Evolutionary conservation across 2,888 invertebrate species (phyloP).

Genomic region (Apodemia mormo): DNA sequence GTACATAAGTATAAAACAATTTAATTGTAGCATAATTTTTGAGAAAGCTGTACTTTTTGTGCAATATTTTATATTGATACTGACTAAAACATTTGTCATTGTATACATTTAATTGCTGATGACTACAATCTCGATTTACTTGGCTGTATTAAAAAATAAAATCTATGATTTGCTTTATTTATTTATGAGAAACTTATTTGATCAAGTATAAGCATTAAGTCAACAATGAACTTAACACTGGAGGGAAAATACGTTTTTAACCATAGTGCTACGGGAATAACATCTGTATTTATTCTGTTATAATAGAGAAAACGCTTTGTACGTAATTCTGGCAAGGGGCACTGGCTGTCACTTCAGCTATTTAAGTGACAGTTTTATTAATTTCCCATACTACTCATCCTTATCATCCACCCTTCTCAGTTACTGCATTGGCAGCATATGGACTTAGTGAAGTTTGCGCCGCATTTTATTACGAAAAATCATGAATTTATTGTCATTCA

Average conservation of each 20-base stretch:
- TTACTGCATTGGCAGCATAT: conserved; percentile 67
- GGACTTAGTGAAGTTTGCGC: conserved; percentile 56
- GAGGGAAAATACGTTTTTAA: conserved; percentile 50
- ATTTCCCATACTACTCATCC: conserved; percentile 83
- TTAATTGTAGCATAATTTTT: too few species aligned
- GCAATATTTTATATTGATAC: too few species aligned
- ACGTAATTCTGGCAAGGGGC: conserved; percentile 54
- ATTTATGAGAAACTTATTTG: conserved; percentile 64
- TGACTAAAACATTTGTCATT: too few species aligned
- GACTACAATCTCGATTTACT: neutral
- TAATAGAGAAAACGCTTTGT: conserved; percentile 48
- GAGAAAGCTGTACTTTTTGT: too few species aligned
- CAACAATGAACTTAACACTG: conserved; percentile 72
- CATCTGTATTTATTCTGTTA: conserved; percentile 44
- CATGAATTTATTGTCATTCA: conserved; percentile 38
- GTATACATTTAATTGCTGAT: neutral
- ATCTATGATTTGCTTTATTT: conserved; percentile 54
- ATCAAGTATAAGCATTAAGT: conserved; percentile 69
- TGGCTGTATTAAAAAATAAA: conserved; percentile 33
- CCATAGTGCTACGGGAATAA: conserved; percentile 45
- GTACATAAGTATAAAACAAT: too few species aligned
- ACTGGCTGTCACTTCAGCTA: conserved; percentile 71
- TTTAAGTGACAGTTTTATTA: conserved; percentile 90
- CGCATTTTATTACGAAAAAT: conserved; percentile 43
- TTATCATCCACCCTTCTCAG: conserved; percentile 70